Percentiles rank a stretch among this genome's conserved stretches.
Conservation (phyloP, 2,113 vertebrate genomes). For the Ceyx margarethae region DNA sequence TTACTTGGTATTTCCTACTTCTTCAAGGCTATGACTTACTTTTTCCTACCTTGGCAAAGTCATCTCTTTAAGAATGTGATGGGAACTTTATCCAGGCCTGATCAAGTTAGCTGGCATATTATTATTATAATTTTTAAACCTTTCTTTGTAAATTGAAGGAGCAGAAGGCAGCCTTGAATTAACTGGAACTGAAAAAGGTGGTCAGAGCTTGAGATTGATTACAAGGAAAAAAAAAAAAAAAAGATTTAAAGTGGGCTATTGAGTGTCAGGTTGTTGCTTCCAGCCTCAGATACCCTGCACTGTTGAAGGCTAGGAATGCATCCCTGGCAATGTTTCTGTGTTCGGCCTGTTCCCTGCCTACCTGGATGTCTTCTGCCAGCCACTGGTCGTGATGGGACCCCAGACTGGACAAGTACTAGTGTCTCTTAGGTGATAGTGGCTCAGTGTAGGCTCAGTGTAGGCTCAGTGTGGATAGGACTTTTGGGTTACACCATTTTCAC, state of each 20-base stretch:
- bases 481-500: neutral
- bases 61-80: neutral
- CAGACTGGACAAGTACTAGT: neutral
- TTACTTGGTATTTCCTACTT: constrained; percentile 36
- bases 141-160: neutral
- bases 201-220: neutral
- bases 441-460: neutral
- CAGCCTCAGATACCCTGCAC: neutral
- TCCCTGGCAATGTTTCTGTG: neutral
- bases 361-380: neutral
- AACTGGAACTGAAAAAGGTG: neutral
- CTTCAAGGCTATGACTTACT: neutral
- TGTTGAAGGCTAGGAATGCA: neutral
- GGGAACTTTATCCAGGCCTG: neutral
- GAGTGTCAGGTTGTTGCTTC: neutral
- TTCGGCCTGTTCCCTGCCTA: neutral
- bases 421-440: neutral
- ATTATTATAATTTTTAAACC: neutral
- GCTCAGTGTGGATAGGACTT: neutral
- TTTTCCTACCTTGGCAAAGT: constrained; percentile 1
- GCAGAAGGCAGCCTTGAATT: neutral
- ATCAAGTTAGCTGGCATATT: neutral
- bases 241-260: neutral
- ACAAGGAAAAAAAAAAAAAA: neutral
- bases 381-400: neutral